Evolutionary conservation across 1,140 invertebrate species (phyloP).

Genomic region (Drosophila watanabei): DNA sequence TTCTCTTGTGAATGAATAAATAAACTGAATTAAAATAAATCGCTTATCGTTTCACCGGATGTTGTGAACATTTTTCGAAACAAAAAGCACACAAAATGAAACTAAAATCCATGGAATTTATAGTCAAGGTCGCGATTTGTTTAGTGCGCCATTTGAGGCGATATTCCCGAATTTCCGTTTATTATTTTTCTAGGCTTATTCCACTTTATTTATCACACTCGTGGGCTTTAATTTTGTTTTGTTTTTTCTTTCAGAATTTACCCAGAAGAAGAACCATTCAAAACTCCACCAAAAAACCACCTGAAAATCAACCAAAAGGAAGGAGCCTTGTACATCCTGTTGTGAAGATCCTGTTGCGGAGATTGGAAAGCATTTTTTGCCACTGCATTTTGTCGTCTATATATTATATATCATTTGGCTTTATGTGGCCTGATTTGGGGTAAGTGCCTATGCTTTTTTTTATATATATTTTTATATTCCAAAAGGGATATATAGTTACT

Average conservation of each 20-base stretch:
- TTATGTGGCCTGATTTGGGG: conserved; percentile 68
- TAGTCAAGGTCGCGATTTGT: conserved; percentile 31
- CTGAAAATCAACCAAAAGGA: not conserved
- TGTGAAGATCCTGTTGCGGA: conserved; percentile 5
- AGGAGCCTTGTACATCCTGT: conserved; percentile 24
- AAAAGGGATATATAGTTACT: not conserved
- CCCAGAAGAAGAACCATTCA: not conserved
- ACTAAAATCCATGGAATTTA: conserved; percentile 22
- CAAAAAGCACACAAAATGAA: not conserved
- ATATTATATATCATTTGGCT: conserved; percentile 46
- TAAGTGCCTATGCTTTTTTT: conserved; percentile 37
- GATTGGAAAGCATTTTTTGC: conserved; percentile 32
- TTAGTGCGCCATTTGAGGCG: conserved; percentile 46
- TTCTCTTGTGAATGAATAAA: not conserved
- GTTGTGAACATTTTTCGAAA: conserved; percentile 13
- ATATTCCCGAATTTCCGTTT: conserved; percentile 15
- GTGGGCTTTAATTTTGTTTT: not conserved
- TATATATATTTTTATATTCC: not conserved
- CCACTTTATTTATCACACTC: conserved; percentile 6
- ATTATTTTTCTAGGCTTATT: not conserved
- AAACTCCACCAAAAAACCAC: not conserved
- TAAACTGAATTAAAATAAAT: not conserved
- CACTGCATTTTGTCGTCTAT: conserved; percentile 22
- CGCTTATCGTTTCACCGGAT: conserved; percentile 32
- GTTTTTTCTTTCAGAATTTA: not conserved